These are phyloP conservation scores for Oncorhynchus kisutch DNA, from an alignment of 2,113 vertebrate species.

Conservation along the genomic window DNA sequence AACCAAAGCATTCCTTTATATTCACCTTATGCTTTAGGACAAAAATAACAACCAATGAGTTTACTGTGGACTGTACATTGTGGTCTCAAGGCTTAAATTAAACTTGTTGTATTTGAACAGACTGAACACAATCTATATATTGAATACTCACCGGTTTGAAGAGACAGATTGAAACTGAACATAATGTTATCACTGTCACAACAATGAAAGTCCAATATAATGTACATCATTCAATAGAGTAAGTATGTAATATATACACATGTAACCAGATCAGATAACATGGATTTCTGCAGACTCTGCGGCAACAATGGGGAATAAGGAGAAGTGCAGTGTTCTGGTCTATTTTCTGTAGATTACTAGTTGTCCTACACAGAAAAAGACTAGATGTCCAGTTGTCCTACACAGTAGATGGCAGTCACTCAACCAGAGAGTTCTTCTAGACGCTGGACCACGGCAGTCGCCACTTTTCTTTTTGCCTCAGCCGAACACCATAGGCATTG, in stretches of 20 bases:
- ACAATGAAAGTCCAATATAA: too few relatives aligned
- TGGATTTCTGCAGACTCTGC: neutral
- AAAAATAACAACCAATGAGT: too few relatives aligned
- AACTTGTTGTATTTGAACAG: too few relatives aligned
- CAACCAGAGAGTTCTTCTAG: slow-evolving; percentile 70
- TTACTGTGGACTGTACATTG: too few relatives aligned
- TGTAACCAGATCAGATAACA: neutral
- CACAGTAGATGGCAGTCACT: slow-evolving; percentile 31
- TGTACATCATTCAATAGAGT: neutral
- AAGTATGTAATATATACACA: neutral
- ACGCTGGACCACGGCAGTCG: slow-evolving; percentile 79
- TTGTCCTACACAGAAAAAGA: neutral
- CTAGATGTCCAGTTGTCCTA: neutral
- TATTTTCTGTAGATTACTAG: too few relatives aligned
- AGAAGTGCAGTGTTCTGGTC: neutral
- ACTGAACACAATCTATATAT: too few relatives aligned
- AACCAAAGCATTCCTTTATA: too few relatives aligned
- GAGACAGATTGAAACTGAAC: too few relatives aligned
- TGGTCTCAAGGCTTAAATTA: too few relatives aligned
- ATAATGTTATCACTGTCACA: too few relatives aligned
- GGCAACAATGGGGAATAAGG: neutral
- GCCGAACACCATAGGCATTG: slow-evolving; percentile 70
- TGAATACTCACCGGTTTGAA: too few relatives aligned
- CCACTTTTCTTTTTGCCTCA: slow-evolving; percentile 82
- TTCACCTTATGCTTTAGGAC: too few relatives aligned